Base-by-base conservation (phyloP, 2,797 vertebrate genomes). In the Premnoplex brunnescens region DNA sequence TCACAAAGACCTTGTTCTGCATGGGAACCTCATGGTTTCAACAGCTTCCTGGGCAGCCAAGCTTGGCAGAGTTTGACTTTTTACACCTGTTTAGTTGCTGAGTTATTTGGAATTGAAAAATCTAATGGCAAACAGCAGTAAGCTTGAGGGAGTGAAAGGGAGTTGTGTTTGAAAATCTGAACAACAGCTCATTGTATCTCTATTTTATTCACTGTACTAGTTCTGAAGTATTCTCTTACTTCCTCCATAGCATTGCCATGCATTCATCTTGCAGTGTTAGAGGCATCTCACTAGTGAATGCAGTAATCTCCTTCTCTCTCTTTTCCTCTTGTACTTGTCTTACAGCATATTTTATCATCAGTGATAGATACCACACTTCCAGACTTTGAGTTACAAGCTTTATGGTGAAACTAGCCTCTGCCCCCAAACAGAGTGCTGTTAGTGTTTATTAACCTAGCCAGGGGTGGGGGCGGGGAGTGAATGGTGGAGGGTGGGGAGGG, bases 21-120 rank as follows among this genome's bases (percentile, higher is more conserved):
- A 97, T 94, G 89, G 93, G 91, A 97, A 97, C 91, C 93, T 97
- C 94, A 92, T 95, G 95, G 96, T 96, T 96, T 97, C 96, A 95
- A 69, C 95, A 93, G 96, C 96, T 96, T 97, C 94, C 85, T 97
- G 96, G 91, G 94, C 96, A 96, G 97, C 97, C 94, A 96, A 97
- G 96, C 96, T 97, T 96, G 93, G 96, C 96, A 96, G 91, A 90
- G 91, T 94, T 97, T 95, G 95, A 97, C 96, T 97, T 97, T 96
- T 97, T 96, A 96, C 96, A 97, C 96, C 96, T 97, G 94, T 97
- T 97, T 97, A 94, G 92, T 90, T 95, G 69, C 93, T 77, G 90
- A 96, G 85, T 94, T 97, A 93, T 94, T 96, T 96, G 91, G 93
- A 95, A 96, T 88, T 82, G 69, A 95, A 74, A 92, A 95, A 95